Conservation (phyloP, 2,888 invertebrate genomes). For the Heliconius ismenius region DNA sequence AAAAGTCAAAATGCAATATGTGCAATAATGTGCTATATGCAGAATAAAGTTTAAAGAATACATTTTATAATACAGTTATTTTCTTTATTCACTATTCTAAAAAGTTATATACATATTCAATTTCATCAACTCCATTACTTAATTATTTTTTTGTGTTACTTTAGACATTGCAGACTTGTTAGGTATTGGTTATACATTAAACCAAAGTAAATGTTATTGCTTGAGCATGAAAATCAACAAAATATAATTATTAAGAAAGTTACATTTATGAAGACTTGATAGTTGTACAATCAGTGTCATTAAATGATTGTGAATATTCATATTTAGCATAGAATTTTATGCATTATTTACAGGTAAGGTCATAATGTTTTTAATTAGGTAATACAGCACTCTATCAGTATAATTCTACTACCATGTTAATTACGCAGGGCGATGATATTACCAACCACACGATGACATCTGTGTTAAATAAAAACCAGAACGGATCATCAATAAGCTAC, state of each 20-base stretch:
- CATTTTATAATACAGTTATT: too few species aligned
- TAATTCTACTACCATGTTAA: slow-evolving; percentile 3
- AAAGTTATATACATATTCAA: too few species aligned
- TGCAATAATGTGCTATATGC: not conserved
- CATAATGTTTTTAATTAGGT: not conserved
- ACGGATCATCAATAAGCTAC: slow-evolving; percentile 46
- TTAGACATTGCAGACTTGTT: not conserved
- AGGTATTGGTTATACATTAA: not conserved
- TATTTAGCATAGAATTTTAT: too few species aligned
- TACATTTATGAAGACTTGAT: not conserved
- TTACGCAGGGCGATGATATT: slow-evolving; percentile 14
- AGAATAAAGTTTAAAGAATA: not conserved
- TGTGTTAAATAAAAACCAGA: slow-evolving; percentile 20
- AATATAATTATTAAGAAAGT: not conserved
- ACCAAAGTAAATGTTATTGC: not conserved
- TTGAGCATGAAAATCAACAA: not conserved
- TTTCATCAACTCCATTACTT: too few species aligned
- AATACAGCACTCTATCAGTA: not conserved
- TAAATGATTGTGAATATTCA: too few species aligned
- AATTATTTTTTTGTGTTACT: too few species aligned
- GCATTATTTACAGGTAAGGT: not conserved
- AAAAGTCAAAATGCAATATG: not conserved
- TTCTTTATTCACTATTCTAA: too few species aligned
- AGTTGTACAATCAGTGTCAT: not conserved
- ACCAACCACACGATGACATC: slow-evolving; percentile 24